Evolutionary conservation across 2,797 vertebrate species (phyloP), one percentile per base, ranked within the genome.

Genomic region (Prionace glauca): DNA sequence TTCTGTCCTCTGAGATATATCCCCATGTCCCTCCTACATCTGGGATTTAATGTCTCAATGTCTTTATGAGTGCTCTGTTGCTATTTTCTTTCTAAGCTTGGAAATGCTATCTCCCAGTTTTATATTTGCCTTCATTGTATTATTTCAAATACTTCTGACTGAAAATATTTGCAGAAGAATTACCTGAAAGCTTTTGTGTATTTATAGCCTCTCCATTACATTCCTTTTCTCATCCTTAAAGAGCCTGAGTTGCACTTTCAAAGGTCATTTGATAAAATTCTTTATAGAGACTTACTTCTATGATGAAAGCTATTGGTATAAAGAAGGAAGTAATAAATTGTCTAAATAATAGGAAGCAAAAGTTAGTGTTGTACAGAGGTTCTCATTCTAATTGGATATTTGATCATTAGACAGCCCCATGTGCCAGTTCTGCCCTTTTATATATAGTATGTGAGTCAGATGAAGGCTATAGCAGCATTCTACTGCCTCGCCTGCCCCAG

Each of bases 81-180:
- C 62, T 92, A 67, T 41, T 69, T 67, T 92, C 9, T 41, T 67
- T 88, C 50, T 88, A 18, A 91, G 36, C 1, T 69, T 67, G 16
- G 65, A 41, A n/a, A 36, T 9, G 20, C 3, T 41, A 41, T 69
- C 36, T n/a, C 9, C 1, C 32, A 41, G n/a, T 69, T 69, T 92
- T 65, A 92, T 36, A 92, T 14, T 65, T 92, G 62, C n/a, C n/a
- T 92, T 14, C 10, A 32, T 74, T 74, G 29, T 41, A 84, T 18
- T 67, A n/a, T 36, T 67, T 67, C 62, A 92, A 92, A 67, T 92
- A 14, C 65, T 92, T 67, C 60, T 41, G 1, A 36, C 56, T 16
- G 87, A 90, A 90, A 92, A 36, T n/a, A 36, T 92, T 92, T 65
- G n/a, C n/a, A 62, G 20, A 92, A 67, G 60, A 67, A 92, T 92